Conservation (phyloP, 2,888 invertebrate genomes). For the Neria commutata region DNA sequence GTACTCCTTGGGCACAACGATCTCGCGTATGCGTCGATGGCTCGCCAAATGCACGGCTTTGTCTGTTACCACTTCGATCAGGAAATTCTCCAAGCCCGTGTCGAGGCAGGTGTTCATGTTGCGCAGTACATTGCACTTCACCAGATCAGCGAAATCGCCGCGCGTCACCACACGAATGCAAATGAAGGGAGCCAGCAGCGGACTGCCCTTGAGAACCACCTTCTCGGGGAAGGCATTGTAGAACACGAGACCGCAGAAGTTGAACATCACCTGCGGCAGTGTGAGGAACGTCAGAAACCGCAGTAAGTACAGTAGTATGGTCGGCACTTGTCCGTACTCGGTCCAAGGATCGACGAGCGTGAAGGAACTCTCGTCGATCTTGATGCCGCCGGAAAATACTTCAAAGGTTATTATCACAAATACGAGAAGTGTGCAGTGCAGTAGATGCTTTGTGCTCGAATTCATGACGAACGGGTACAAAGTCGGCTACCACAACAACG, state of each 20-base stretch:
- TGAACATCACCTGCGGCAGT: conserved; percentile 85
- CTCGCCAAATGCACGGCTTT: conserved; percentile 79
- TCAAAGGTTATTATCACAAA: conserved; percentile 78
- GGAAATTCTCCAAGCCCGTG: conserved; percentile 92
- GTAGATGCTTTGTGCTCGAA: conserved; percentile 72
- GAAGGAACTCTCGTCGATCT: conserved; percentile 65
- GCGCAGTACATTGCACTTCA: conserved; percentile 82
- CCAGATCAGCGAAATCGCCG: conserved; percentile 91
- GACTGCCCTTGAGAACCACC: conserved; percentile 86
- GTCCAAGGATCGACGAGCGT: conserved; percentile 78
- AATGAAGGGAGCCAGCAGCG: conserved; percentile 89
- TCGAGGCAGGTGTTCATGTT: conserved; percentile 88
- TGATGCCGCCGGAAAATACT: conserved; percentile 70
- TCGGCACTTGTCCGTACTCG: conserved; percentile 78
- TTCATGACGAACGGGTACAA: conserved; percentile 50
- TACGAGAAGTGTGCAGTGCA: conserved; percentile 79
- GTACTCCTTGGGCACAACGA: conserved; percentile 87
- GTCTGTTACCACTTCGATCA: conserved; percentile 95
- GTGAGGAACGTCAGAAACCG: conserved; percentile 83
- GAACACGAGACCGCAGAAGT: conserved; percentile 80
- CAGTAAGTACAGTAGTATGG: conserved; percentile 76
- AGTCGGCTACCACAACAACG: too few species aligned
- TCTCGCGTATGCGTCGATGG: conserved; percentile 81
- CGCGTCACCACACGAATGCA: conserved; percentile 93
- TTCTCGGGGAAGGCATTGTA: conserved; percentile 96